Base-by-base conservation (phyloP, 2,888 invertebrate genomes). In the Tipula unca region DNA sequence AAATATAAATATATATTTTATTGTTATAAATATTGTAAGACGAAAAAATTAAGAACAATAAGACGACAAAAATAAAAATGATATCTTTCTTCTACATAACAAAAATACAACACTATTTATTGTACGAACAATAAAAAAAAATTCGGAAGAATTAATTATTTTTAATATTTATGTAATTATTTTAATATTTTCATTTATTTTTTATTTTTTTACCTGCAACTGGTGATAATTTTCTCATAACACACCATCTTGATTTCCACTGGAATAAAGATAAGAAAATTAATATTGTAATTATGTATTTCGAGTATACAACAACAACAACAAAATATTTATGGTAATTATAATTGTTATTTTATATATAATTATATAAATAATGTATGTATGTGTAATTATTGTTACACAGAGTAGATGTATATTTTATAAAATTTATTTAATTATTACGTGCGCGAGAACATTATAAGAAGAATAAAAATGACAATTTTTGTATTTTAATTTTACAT, bases 181-280 rank as follows among this genome's bases (percentile, higher is more conserved):
- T 69, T 69, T 69, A 69, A 69, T 25, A 25, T 69, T 25, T 10
- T 25, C 69, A 69, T 69, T 42, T 69, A n/a, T 42, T 42, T 42
- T 42, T 69, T 25, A n/a, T 69, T 20, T 2, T 69, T 20, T 83
- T 83, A 94, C 94, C 94, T 92, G 94, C 94, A 86, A 94, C 94
- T 86, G 94, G 94, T 86, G 94, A 94, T 87, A 94, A 91, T 90
- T 94, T 94, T 88, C 93, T 92, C 91, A 94, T 92, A 87, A 94
- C 93, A 89, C 93, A 93, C 93, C 93, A 94, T 90, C 94, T 91
- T 88, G 92, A 92, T 89, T 94, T 94, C 94, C 94, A 94, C 94
- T 94, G 84, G 36, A 92, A 85, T 92, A 92, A 89, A 89, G 87
- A 88, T 89, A 89, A 87, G 87, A 86, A 87, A 87, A 87, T 87